Conservation (phyloP, 1,140 invertebrate species). For the Calephelis virginiensis region DNA sequence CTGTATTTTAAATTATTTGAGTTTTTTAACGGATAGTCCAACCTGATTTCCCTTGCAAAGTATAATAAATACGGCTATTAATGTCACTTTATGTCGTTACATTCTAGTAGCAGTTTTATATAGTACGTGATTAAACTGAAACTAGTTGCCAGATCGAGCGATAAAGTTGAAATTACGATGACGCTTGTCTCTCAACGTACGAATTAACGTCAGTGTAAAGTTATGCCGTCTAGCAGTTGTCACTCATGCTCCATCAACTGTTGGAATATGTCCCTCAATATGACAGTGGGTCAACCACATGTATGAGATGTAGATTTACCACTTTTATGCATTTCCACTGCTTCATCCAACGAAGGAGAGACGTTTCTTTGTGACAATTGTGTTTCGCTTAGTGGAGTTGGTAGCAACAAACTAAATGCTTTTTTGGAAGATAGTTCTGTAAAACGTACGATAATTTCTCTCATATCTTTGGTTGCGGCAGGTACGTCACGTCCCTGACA, state of each 20-base stretch:
- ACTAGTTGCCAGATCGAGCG: constrained; percentile 56
- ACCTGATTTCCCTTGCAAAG: neutral
- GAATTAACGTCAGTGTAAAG: constrained; percentile 72
- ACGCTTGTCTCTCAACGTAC: constrained; percentile 52
- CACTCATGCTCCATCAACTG: constrained; percentile 78
- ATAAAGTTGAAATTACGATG: constrained; percentile 54
- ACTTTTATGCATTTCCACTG: constrained; percentile 57
- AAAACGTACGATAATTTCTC: neutral
- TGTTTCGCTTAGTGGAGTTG: too few species aligned
- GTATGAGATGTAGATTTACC: constrained; percentile 68
- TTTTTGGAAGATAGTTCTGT: neutral
- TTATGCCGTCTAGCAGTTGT: constrained; percentile 63
- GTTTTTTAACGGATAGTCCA: neutral
- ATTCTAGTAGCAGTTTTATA: constrained; percentile 65
- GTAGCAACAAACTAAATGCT: too few species aligned
- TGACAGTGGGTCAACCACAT: constrained; percentile 75
- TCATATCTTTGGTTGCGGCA: neutral
- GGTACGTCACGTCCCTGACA: constrained; percentile 25
- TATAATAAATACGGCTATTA: neutral
- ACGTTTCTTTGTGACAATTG: constrained; percentile 33
- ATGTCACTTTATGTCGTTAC: constrained; percentile 31
- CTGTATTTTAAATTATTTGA: neutral
- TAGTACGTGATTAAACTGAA: constrained; percentile 65
- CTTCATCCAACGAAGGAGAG: constrained; percentile 47
- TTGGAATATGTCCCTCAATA: constrained; percentile 63